Evolutionary conservation across 2,113 vertebrate genomes (phyloP).

Genomic region (Nycticebus coucang): DNA sequence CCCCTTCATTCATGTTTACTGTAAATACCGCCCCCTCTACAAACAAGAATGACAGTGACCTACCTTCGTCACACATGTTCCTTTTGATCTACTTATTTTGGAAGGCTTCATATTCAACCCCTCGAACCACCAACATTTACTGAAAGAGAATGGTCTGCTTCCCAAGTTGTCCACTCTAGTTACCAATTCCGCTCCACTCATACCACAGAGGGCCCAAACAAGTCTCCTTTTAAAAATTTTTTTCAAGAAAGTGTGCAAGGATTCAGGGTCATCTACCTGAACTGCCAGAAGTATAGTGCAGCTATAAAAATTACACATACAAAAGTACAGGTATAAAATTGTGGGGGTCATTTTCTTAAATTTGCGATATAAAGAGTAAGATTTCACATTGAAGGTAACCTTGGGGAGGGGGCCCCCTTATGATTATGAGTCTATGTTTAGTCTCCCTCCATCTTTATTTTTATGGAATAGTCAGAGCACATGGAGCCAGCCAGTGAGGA

Average conservation of each 20-base stretch:
- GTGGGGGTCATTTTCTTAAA: slow-evolving; percentile 63
- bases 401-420: slow-evolving; percentile 58
- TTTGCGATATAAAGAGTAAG: slow-evolving; percentile 82
- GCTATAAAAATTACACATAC: slow-evolving; percentile 88
- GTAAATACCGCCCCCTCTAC: background rate
- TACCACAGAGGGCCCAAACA: background rate
- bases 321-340: slow-evolving; percentile 88
- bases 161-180: background rate
- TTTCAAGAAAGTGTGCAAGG: slow-evolving; percentile 78
- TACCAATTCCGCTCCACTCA: background rate
- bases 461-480: slow-evolving; percentile 50
- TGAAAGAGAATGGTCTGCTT: slow-evolving; percentile 55
- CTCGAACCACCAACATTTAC: slow-evolving; percentile 75
- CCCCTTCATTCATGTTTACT: slow-evolving; percentile 54
- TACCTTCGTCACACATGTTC: slow-evolving; percentile 8
- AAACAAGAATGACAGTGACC: background rate
- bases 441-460: slow-evolving; percentile 55
- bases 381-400: slow-evolving; percentile 63
- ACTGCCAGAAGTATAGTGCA: slow-evolving; percentile 77
- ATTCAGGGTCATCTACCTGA: slow-evolving; percentile 67
- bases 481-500: slow-evolving; percentile 55
- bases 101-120: slow-evolving; percentile 77
- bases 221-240: background rate
- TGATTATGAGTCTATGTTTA: background rate
- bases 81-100: slow-evolving; percentile 80